Base-by-base conservation (phyloP, 2,888 invertebrate species). In the Idaea biselata region DNA sequence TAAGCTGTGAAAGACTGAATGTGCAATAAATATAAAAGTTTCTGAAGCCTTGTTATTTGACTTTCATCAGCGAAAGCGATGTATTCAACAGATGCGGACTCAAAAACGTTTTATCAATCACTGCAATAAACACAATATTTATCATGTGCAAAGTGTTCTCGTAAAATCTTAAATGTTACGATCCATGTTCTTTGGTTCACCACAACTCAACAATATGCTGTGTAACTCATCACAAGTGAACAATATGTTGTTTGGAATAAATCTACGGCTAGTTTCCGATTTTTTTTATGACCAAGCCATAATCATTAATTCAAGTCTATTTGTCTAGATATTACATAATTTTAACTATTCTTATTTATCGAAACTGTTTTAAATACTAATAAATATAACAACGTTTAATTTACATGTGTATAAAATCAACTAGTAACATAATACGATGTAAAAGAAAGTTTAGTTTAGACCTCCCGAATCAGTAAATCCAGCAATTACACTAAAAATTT, bases 61-160 rank as follows among this genome's bases (percentile, higher is more conserved):
- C 84, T 87, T 87, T 88, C 84, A 83, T 87, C 79, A 77, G 80
- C 78, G 78, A 84, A 83, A 86, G 83, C 81, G 80, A 84, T 86
- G 83, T 70, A 75, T 80, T 78, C 75, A 80, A 70, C 87, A 84
- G 82, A 83, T 78, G 79, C 76, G 81, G 80, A 79, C 79, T 79
- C 76, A 78, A 79, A 76, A 78, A 74, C 78, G 76, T 86, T 84
- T 78, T 83, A 80, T 87, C 86, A 86, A 88, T 88, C 88, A 82
- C 78, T 72, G 73, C 70, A 74, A 72, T 79, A 80, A 80, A 84
- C 83, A 84, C 80, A 83, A 83, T 88, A 85, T 86, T 87, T 86
- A 82, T 80, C 82, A 79, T 83, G 82, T 79, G 79, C 82, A 79
- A 78, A 84, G 77, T 78, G 81, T 79, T 82, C 83, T 84, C 84